Percentiles rank a stretch among this genome's conserved stretches.
Conservation (phyloP, 1,140 invertebrate genomes). For the Ylistrum balloti region DNA sequence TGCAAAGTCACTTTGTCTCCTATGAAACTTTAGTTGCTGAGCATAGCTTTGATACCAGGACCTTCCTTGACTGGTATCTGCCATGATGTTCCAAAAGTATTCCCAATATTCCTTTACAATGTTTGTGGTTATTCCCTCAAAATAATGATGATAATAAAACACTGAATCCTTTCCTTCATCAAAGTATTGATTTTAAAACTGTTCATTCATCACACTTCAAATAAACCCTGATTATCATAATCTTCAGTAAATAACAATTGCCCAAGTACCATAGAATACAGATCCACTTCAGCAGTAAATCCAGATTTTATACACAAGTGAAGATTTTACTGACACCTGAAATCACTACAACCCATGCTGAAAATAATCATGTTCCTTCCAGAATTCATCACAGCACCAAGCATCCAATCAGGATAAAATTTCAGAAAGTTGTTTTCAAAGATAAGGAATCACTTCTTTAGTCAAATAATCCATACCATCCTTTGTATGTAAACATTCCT, state of each 20-base stretch:
- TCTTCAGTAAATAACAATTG: no score
- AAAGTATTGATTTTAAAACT: background rate
- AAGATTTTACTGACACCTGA: background rate
- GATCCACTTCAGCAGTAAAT: background rate
- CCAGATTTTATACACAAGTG: background rate
- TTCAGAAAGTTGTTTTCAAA: background rate
- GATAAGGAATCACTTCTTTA: background rate
- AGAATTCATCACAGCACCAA: constrained; percentile 11
- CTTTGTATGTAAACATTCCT: background rate
- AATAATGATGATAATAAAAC: background rate
- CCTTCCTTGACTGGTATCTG: background rate
- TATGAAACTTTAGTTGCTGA: background rate
- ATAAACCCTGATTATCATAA: no score
- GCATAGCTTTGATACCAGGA: constrained; percentile 11
- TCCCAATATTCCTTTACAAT: background rate
- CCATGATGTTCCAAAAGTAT: background rate
- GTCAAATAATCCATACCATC: background rate
- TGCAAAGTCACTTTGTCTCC: background rate
- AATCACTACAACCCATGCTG: background rate
- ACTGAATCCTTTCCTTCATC: background rate
- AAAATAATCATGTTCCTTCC: background rate
- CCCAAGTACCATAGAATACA: no score
- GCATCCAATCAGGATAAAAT: background rate
- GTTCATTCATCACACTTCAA: background rate
- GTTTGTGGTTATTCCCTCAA: no score